Conservation (phyloP, 2,888 invertebrate species). For the Tribolium freemani region DNA sequence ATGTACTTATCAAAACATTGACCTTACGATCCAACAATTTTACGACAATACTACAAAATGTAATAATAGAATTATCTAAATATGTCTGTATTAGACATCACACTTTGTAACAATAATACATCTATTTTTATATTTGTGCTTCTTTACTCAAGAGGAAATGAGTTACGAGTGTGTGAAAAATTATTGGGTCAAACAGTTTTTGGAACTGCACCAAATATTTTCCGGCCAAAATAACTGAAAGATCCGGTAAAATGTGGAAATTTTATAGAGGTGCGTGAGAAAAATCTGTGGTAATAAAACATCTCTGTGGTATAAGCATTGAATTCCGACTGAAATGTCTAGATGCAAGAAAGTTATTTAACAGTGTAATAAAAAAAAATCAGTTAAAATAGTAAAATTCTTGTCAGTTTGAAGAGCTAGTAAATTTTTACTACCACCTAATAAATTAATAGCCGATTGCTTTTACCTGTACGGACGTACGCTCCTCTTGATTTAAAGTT, state of each 20-base stretch:
- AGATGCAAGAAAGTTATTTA: not conserved
- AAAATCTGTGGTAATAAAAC: not conserved
- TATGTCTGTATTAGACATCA: not conserved
- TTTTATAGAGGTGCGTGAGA: not conserved
- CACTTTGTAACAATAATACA: not conserved
- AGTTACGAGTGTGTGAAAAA: not conserved
- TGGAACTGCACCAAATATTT: not conserved
- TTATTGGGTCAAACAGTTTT: not conserved
- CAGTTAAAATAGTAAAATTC: not conserved
- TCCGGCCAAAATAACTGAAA: not conserved
- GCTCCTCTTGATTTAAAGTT: constrained; percentile 2
- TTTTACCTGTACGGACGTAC: not conserved
- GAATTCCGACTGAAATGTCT: not conserved
- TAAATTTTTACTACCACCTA: not conserved
- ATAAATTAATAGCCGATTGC: not conserved
- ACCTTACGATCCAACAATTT: not conserved
- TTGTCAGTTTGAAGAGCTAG: not conserved
- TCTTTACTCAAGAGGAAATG: not conserved
- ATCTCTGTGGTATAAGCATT: not conserved
- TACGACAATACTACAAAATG: not conserved
- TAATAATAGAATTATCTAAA: not conserved
- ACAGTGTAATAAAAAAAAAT: not conserved
- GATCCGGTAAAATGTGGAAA: not conserved
- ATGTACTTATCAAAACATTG: not conserved
- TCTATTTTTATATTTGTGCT: not conserved